A percentile compares a stretch with the other conserved stretches of the same genome.
Evolutionary conservation across 2,888 invertebrate genomes (phyloP).

Genomic region (Dasypogon diadema): DNA sequence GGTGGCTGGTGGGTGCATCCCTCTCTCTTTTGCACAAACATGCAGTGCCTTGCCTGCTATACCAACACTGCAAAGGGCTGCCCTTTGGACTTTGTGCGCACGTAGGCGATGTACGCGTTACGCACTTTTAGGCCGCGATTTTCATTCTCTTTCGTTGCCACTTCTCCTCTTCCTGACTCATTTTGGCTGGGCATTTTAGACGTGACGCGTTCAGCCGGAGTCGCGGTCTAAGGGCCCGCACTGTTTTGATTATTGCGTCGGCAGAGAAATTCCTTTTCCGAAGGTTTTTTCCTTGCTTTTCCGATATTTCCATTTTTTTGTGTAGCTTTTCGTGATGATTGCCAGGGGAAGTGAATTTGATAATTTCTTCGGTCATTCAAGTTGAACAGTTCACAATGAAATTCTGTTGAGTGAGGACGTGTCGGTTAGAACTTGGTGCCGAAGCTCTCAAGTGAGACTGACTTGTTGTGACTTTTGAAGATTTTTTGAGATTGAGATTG

Average conservation of each 20-base stretch:
- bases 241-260: slow-evolving; percentile 48
- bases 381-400: slow-evolving; percentile 57
- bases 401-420: slow-evolving; percentile 58
- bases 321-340: slow-evolving; percentile 12
- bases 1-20: slow-evolving; percentile 41
- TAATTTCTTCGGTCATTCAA: slow-evolving; percentile 55
- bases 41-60: too few relatives aligned
- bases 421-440: slow-evolving; percentile 24
- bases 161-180: not conserved
- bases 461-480: slow-evolving; percentile 19
- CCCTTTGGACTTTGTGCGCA: slow-evolving; percentile 33
- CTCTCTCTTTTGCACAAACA: slow-evolving; percentile 33
- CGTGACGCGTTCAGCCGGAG: not conserved
- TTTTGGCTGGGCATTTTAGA: not conserved
- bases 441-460: not conserved
- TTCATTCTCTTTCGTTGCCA: slow-evolving; percentile 11
- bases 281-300: slow-evolving; percentile 20
- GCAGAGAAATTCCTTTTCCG: slow-evolving; percentile 47
- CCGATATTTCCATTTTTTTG: slow-evolving; percentile 38
- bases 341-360: slow-evolving; percentile 54
- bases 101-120: slow-evolving; percentile 10
- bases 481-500: not conserved
- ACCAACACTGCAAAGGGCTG: slow-evolving; percentile 13
- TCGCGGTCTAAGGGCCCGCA: slow-evolving; percentile 15
- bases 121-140: slow-evolving; percentile 40